phyloP scores from a whole-genome alignment of 2,113 vertebrate species.

The Acanthisitta chloris region DNA sequence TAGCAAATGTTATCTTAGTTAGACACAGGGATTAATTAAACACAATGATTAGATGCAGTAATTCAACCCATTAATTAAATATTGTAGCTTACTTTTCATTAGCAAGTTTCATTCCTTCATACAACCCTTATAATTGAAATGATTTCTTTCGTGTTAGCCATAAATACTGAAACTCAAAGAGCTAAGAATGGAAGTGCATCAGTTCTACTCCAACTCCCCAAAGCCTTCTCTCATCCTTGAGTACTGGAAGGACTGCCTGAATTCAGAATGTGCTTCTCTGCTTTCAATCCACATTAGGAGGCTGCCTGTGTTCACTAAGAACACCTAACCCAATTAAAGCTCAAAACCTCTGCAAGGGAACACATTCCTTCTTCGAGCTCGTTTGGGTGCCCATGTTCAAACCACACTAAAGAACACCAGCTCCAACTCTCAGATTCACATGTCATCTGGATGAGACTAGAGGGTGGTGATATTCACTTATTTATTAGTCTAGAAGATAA shows the following conservation, averaged over 20 bases:
- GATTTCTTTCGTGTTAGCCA: slow-evolving; percentile 4
- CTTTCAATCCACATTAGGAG: neutral
- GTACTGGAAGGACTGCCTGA: neutral
- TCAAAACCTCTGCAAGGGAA: neutral
- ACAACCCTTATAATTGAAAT: neutral
- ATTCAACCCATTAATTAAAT: slow-evolving; percentile 39
- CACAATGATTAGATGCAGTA: slow-evolving; percentile 11
- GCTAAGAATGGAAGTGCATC: neutral
- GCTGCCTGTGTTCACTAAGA: neutral
- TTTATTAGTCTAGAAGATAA: neutral
- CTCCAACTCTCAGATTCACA: neutral
- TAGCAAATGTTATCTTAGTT: slow-evolving; percentile 6
- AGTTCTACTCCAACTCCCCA: neutral
- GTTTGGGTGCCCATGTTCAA: neutral
- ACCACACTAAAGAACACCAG: rapidly evolving
- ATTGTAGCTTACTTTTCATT: slow-evolving; percentile 8
- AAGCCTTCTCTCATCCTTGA: neutral
- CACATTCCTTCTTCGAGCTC: neutral
- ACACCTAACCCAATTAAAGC: neutral
- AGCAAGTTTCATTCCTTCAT: neutral
- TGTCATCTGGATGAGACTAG: neutral
- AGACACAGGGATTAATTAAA: slow-evolving; percentile 32
- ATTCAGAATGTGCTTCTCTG: neutral
- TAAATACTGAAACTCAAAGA: neutral
- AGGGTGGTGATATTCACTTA: neutral